These are phyloP conservation scores for Heterodera filipjevi DNA, from an alignment of 2,888 invertebrate genomes.

Conservation along the genomic window DNA sequence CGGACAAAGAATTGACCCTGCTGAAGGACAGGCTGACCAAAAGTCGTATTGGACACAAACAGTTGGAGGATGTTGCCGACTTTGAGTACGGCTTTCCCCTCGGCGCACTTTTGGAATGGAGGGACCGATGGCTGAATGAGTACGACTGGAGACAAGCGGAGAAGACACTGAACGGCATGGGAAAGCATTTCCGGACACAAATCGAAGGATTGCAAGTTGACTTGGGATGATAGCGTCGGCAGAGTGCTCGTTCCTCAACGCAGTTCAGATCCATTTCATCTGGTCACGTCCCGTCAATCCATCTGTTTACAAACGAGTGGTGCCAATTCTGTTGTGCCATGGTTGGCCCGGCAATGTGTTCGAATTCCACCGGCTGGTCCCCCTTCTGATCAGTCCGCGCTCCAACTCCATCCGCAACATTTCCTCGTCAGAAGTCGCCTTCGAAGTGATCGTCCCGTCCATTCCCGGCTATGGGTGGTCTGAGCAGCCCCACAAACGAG, in stretches of 20 bases:
- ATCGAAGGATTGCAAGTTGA: conserved; percentile 73
- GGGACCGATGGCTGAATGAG: conserved; percentile 78
- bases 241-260: not conserved
- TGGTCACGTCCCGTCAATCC: conserved; percentile 72
- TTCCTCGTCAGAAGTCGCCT: conserved; percentile 52
- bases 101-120: conserved; percentile 69
- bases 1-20: conserved; percentile 53
- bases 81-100: conserved; percentile 84
- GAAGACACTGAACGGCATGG: conserved; percentile 75
- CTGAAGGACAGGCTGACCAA: conserved; percentile 68
- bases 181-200: conserved; percentile 76
- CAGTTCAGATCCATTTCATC: conserved; percentile 75
- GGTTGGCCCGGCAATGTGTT: conserved; percentile 85
- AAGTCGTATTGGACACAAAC: conserved; percentile 59
- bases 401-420: conserved; percentile 37
- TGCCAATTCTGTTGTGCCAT: conserved; percentile 78
- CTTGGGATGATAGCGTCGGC: not conserved
- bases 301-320: conserved; percentile 65
- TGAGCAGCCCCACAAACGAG: conserved; percentile 72
- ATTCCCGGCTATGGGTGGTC: conserved; percentile 72
- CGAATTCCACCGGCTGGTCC: conserved; percentile 76
- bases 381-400: conserved; percentile 70
- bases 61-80: conserved; percentile 67
- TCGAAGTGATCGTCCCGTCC: conserved; percentile 69
- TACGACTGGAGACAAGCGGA: conserved; percentile 79